These are phyloP conservation scores for Xerus rutilus DNA, from an alignment of 2,797 vertebrate species.

Conservation along the genomic window DNA sequence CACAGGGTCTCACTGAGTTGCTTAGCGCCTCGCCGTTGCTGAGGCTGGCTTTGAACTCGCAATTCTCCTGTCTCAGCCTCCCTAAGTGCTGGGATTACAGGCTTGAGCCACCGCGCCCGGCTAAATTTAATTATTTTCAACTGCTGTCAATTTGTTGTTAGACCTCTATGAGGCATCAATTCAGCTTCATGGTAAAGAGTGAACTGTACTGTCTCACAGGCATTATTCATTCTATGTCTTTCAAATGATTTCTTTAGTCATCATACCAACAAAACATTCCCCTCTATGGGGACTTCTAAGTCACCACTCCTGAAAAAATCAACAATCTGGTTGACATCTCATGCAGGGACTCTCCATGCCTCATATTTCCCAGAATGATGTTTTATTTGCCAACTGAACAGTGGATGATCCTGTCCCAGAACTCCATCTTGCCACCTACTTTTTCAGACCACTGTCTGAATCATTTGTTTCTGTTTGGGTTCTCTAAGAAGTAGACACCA, in stretches of 20 bases:
- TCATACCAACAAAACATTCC: background rate
- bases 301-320: background rate
- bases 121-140: background rate
- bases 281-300: background rate
- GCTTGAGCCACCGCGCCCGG: no score
- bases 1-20: no score
- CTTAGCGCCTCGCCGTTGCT: no score
- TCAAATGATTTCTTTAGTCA: slow-evolving; percentile 12
- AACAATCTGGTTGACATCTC: background rate
- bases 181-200: background rate
- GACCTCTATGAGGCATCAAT: background rate
- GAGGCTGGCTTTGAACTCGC: no score
- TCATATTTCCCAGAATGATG: background rate
- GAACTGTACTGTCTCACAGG: background rate
- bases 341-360: background rate
- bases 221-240: background rate
- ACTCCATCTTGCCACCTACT: background rate
- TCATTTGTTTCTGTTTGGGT: background rate
- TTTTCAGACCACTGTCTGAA: background rate
- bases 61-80: no score
- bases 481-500: background rate
- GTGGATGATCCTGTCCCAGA: background rate
- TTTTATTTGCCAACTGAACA: background rate
- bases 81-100: no score
- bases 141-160: background rate